phyloP scores from a whole-genome alignment of 2,888 invertebrate genomes.

The Cheilosia urbana region DNA sequence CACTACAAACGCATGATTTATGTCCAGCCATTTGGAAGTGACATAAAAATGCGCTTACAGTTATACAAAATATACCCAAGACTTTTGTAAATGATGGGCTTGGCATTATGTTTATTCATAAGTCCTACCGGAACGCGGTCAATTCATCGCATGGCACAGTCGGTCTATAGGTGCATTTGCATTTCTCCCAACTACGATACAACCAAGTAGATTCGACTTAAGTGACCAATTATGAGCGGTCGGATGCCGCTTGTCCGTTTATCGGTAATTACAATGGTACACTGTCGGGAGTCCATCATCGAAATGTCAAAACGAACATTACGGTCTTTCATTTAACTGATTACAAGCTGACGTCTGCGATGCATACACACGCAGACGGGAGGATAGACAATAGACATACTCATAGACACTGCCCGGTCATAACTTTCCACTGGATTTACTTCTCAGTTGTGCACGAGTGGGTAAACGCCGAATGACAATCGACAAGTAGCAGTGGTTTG shows the following conservation, averaged over 20 bases:
- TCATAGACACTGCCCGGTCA: conserved; percentile 5
- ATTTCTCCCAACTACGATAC: conserved; percentile 16
- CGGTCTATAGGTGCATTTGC: neutral
- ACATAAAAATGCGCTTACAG: conserved; percentile 70
- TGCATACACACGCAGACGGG: conserved; percentile 11
- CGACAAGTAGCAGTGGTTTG: conserved; percentile 34
- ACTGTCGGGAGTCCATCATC: conserved; percentile 53
- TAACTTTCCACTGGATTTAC: conserved; percentile 49
- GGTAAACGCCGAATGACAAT: conserved; percentile 36
- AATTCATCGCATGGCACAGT: neutral
- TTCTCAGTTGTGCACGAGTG: conserved; percentile 31
- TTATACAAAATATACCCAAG: conserved; percentile 64
- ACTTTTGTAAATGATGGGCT: conserved; percentile 54
- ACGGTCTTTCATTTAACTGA: conserved; percentile 52
- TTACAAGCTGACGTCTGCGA: conserved; percentile 51
- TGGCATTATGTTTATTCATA: conserved; percentile 57
- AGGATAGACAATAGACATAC: neutral
- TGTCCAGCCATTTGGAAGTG: conserved; percentile 66
- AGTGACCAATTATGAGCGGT: conserved; percentile 59
- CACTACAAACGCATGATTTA: conserved; percentile 49
- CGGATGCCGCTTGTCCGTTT: conserved; percentile 13
- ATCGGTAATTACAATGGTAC: conserved; percentile 40
- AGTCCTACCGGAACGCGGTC: conserved; percentile 26
- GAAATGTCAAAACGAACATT: conserved; percentile 63
- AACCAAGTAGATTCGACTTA: conserved; percentile 14